A percentile compares a stretch with the other conserved stretches of the same genome.
phyloP scores from a whole-genome alignment of 2,797 vertebrate species.

The Acipenser ruthenus region DNA sequence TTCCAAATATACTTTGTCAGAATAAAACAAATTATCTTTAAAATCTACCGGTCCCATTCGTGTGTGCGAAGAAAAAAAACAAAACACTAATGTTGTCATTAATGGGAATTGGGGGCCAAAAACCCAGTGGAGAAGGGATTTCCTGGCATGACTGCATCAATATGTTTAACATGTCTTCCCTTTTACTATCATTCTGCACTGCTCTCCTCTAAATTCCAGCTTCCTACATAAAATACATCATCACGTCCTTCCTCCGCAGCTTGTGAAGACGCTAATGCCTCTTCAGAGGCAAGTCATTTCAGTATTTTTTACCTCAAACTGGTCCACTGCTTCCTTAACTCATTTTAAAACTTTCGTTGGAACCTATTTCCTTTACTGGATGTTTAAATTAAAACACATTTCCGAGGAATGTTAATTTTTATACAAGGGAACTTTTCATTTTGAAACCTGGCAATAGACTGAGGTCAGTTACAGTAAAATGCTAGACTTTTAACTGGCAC shows the following conservation, averaged over 20 bases:
- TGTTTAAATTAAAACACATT: not conserved
- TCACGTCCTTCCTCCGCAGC: slow-evolving; percentile 47
- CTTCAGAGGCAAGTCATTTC: slow-evolving; percentile 20
- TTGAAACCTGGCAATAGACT: no score
- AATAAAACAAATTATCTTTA: no score
- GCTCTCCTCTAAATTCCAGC: slow-evolving; percentile 36
- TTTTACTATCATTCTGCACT: slow-evolving; percentile 47
- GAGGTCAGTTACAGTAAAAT: no score
- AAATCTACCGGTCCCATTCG: no score
- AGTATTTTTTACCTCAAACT: slow-evolving; percentile 13
- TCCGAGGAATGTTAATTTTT: no score
- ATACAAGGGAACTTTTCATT: no score
- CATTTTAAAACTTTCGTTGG: slow-evolving; percentile 9
- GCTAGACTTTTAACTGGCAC: no score
- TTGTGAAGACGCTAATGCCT: slow-evolving; percentile 48
- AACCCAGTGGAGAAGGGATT: slow-evolving; percentile 49
- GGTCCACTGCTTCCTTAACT: slow-evolving; percentile 10
- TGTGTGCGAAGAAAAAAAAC: no score
- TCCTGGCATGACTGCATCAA: slow-evolving; percentile 58
- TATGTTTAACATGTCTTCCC: slow-evolving; percentile 54
- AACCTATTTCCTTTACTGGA: not conserved
- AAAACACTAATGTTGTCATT: not conserved
- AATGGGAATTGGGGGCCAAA: slow-evolving; percentile 29
- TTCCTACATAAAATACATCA: slow-evolving; percentile 61
- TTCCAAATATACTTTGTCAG: no score